These are phyloP conservation scores for Aleadryas rufinucha DNA, from an alignment of 2,113 vertebrate genomes.

Conservation along the genomic window DNA sequence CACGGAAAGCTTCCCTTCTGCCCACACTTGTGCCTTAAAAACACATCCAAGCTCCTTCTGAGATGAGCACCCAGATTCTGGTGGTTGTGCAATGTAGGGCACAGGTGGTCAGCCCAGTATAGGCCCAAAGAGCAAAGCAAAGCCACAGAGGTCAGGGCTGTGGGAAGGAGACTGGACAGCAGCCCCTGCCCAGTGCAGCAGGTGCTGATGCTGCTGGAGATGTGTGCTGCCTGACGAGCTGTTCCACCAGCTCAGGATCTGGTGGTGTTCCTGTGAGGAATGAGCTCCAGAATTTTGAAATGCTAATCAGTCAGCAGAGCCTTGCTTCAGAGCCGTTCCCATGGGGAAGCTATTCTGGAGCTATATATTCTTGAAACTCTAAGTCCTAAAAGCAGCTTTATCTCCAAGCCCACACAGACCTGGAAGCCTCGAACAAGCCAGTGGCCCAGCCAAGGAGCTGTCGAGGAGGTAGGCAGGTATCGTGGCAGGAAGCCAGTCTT, in stretches of 20 bases:
- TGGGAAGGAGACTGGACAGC: not conserved
- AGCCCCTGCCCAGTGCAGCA: not conserved
- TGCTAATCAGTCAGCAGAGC: not conserved
- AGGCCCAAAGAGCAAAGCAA: not conserved
- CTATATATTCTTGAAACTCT: not conserved
- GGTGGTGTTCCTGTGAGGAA: not conserved
- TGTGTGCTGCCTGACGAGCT: not conserved
- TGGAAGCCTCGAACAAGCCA: not conserved
- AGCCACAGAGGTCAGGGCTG: not conserved
- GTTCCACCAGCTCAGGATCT: not conserved
- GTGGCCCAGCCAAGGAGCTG: not conserved
- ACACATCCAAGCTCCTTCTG: not conserved
- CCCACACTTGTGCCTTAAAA: not conserved
- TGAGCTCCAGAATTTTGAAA: not conserved
- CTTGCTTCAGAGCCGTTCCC: not conserved
- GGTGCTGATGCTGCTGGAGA: not conserved
- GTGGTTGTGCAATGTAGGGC: not conserved
- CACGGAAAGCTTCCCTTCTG: not conserved
- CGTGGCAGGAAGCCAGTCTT: not conserved
- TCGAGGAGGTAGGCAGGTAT: not conserved
- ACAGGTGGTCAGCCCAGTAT: not conserved
- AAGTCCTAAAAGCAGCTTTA: not conserved
- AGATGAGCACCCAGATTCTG: not conserved
- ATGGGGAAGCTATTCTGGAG: constrained; percentile 35
- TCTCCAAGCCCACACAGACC: constrained; percentile 13